A percentile compares a stretch with the other conserved stretches of the same genome.
Conservation (phyloP, 1,140 invertebrate genomes). For the Drosophila jambulina region DNA sequence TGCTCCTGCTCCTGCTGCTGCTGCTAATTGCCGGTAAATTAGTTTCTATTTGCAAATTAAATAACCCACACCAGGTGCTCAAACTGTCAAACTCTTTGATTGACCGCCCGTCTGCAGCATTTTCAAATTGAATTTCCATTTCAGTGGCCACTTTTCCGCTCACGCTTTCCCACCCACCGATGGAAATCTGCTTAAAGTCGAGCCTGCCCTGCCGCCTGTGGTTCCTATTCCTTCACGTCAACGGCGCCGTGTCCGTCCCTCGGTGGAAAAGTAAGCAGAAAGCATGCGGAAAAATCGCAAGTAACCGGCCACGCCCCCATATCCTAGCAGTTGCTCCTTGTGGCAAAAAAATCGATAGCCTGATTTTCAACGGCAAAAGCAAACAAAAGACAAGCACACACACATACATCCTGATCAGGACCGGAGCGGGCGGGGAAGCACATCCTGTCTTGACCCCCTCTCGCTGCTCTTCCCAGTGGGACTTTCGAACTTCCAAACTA, state of each 20-base stretch:
- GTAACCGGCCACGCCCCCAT: slow-evolving; percentile 41
- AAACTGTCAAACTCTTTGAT: slow-evolving; percentile 52
- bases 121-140: slow-evolving; percentile 56
- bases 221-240: slow-evolving; percentile 9
- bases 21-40: slow-evolving; percentile 54
- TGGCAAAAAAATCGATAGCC: slow-evolving; percentile 55
- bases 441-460: slow-evolving; percentile 16
- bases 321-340: slow-evolving; percentile 1
- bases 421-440: not conserved
- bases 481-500: too few relatives aligned
- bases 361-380: slow-evolving; percentile 60
- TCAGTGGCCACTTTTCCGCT: slow-evolving; percentile 33
- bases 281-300: slow-evolving; percentile 49
- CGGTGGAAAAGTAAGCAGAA: slow-evolving; percentile 38
- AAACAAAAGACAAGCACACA: slow-evolving; percentile 50
- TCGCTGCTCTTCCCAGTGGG: slow-evolving; percentile 1
- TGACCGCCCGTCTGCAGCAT: slow-evolving; percentile 43
- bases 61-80: slow-evolving; percentile 42
- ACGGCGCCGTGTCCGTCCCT: not conserved
- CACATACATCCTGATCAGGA: slow-evolving; percentile 9
- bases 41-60: slow-evolving; percentile 58
- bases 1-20: slow-evolving; percentile 20
- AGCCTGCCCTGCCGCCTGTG: slow-evolving; percentile 5
- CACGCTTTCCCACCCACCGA: not conserved
- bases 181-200: slow-evolving; percentile 45